phyloP scores from a whole-genome alignment of 2,888 invertebrate species.

The Chloroclystis v-ata region DNA sequence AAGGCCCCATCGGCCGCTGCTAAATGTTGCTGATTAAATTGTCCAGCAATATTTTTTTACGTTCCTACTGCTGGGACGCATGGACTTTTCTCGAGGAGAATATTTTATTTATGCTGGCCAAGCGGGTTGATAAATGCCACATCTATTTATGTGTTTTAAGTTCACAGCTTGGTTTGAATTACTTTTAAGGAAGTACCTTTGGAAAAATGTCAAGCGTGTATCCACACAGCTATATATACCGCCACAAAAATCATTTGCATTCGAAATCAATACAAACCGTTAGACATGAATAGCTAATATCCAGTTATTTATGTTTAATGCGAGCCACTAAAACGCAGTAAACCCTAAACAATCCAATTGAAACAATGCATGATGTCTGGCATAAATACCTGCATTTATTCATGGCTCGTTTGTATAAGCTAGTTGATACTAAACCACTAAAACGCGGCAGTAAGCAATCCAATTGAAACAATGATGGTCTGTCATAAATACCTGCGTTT shows the following conservation, averaged over 20 bases:
- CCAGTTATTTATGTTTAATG: conserved; percentile 1
- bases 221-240: not conserved
- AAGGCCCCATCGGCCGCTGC: too few species aligned
- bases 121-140: too few species aligned
- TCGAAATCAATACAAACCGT: conserved; percentile 3
- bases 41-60: too few species aligned
- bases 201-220: too few species aligned
- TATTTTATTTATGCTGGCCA: too few species aligned
- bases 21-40: too few species aligned
- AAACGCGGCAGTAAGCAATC: not conserved
- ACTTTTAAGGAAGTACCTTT: too few species aligned
- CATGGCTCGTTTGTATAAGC: conserved; percentile 31
- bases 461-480: not conserved
- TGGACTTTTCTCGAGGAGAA: too few species aligned
- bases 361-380: conserved; percentile 46
- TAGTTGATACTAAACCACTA: not conserved
- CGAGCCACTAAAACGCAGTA: conserved; percentile 2
- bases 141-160: too few species aligned
- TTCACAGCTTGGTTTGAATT: too few species aligned
- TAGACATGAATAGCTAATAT: conserved; percentile 9
- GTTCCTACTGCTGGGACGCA: too few species aligned
- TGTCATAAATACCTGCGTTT: not conserved
- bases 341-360: conserved; percentile 42
- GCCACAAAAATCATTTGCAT: not conserved
- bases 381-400: conserved; percentile 57